Conservation (phyloP, 1,140 invertebrate species). For the Venustaconcha ellipsiformis region DNA sequence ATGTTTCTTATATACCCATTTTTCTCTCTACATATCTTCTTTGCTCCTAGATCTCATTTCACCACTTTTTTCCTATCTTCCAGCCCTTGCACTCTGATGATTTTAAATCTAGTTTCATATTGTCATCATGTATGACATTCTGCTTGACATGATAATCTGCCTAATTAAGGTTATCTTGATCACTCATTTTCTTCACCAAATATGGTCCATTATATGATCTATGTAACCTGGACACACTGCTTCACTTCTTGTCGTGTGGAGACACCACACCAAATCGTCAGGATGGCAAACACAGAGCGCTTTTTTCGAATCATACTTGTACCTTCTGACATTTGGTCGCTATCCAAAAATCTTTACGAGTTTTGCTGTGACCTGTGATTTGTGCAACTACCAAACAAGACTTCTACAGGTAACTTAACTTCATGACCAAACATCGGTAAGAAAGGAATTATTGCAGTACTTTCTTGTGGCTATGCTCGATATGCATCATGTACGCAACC, state of each 20-base stretch:
- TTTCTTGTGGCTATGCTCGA: conserved; percentile 14
- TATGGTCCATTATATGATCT: no score
- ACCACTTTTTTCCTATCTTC: no score
- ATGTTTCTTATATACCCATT: no score
- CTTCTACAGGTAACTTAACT: conserved; percentile 9
- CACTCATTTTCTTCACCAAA: no score
- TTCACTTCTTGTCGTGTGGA: not conserved
- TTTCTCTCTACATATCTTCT: no score
- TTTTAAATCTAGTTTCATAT: no score
- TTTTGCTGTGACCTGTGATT: not conserved
- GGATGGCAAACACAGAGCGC: not conserved
- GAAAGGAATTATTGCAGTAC: conserved; percentile 7
- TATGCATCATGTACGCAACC: conserved; percentile 17
- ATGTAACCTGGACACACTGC: no score
- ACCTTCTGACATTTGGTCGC: not conserved
- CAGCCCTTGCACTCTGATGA: no score
- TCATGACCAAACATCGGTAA: conserved; percentile 7
- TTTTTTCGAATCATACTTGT: not conserved
- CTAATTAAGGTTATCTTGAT: no score
- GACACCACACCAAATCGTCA: conserved; percentile 1
- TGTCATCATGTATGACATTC: no score
- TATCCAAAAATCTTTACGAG: not conserved
- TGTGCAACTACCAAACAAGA: not conserved
- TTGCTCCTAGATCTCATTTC: no score
- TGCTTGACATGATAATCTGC: no score